Conservation (phyloP, 1,140 invertebrate genomes). For the Wasmannia auropunctata region DNA sequence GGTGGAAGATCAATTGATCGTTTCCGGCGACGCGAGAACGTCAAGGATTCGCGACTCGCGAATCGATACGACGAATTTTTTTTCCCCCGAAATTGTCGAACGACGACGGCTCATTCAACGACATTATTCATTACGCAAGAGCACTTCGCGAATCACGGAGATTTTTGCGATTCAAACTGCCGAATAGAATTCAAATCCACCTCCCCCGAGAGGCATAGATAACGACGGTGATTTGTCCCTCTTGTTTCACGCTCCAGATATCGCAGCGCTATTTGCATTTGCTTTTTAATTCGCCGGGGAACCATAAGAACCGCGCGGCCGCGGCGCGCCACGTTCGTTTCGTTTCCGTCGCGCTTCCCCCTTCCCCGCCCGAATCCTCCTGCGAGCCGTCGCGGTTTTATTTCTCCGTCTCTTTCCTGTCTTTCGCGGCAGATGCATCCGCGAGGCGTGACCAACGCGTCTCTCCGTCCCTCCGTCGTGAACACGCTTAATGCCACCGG, state of each 20-base stretch:
- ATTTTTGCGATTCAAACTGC: neutral
- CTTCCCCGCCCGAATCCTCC: neutral
- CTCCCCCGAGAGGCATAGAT: neutral
- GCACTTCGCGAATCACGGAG: neutral
- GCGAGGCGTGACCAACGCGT: slow-evolving; percentile 47
- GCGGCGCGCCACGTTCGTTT: neutral
- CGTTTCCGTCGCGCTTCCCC: neutral
- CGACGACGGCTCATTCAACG: neutral
- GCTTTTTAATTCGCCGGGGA: slow-evolving; percentile 44
- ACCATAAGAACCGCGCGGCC: neutral
- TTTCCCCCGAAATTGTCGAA: neutral
- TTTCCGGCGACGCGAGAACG: slow-evolving; percentile 22
- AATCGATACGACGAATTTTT: neutral
- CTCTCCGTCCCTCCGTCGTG: neutral
- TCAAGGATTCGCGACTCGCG: neutral
- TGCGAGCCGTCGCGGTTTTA: slow-evolving; percentile 14
- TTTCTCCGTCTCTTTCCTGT: slow-evolving; percentile 46
- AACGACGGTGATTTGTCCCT: slow-evolving; percentile 43
- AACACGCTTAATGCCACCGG: neutral
- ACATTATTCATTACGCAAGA: neutral
- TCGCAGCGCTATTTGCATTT: slow-evolving; percentile 35
- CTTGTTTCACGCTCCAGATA: slow-evolving; percentile 57
- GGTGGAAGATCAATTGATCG: slow-evolving; percentile 34
- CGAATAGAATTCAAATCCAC: slow-evolving; percentile 2
- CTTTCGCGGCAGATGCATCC: slow-evolving; percentile 55